These are phyloP conservation scores for Tipula confusa DNA, from an alignment of 2,888 invertebrate genomes.

Conservation along the genomic window DNA sequence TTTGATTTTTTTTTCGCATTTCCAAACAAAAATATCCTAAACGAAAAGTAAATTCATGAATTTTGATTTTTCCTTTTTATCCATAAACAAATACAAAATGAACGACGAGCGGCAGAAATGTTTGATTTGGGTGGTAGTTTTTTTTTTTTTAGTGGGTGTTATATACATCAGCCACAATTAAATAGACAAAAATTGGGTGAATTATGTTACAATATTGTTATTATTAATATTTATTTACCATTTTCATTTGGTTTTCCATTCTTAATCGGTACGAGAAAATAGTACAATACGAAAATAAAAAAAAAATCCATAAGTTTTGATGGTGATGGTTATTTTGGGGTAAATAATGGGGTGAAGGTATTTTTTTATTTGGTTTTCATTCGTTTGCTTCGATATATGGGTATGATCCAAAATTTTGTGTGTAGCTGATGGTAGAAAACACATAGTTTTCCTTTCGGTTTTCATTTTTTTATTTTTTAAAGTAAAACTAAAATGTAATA, in stretches of 20 bases:
- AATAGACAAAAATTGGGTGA: constrained; percentile 20
- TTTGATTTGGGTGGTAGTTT: not conserved
- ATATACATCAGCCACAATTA: constrained; percentile 3
- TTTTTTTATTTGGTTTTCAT: not conserved
- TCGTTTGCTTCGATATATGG: not conserved
- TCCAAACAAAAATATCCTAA: not conserved
- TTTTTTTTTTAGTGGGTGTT: not conserved
- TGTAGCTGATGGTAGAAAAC: not conserved
- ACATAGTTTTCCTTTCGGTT: not conserved
- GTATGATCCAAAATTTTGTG: not conserved
- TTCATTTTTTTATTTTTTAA: not conserved
- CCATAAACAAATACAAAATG: not conserved
- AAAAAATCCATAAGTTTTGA: constrained; percentile 15
- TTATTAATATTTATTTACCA: not conserved
- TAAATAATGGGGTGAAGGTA: not conserved
- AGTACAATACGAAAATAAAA: not conserved
- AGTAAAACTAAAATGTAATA: not conserved
- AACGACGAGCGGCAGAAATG: not conserved
- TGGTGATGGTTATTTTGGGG: not conserved
- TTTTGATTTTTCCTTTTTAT: not conserved
- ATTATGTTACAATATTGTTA: not conserved
- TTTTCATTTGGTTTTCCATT: not conserved
- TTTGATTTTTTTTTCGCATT: not conserved
- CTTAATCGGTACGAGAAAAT: not conserved
- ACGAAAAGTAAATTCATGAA: constrained; percentile 3